phyloP scores from a whole-genome alignment of 2,113 vertebrate species.

The Hippoglossus stenolepis region DNA sequence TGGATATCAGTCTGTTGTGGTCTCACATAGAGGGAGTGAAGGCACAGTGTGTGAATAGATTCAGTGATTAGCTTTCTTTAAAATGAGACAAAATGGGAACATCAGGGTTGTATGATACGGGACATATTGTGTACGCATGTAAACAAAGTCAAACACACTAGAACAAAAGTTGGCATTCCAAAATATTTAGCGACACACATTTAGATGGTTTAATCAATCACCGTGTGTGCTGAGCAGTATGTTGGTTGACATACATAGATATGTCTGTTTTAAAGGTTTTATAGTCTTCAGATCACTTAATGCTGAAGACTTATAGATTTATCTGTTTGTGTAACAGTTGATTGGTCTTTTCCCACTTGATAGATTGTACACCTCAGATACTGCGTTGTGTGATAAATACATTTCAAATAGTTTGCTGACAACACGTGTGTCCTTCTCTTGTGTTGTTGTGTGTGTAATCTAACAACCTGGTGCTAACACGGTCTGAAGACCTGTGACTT shows the following conservation, averaged over 20 bases:
- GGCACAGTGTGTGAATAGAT: background rate
- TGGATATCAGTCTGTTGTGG: background rate
- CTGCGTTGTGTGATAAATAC: background rate
- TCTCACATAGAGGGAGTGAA: background rate
- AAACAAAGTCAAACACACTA: background rate
- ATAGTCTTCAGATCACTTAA: background rate
- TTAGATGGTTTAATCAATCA: background rate
- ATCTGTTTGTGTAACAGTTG: background rate
- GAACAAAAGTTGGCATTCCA: background rate
- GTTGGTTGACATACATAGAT: background rate
- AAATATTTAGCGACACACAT: background rate
- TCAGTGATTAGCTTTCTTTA: background rate
- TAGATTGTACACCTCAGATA: slow-evolving; percentile 1
- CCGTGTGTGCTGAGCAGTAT: background rate
- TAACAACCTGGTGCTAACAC: slow-evolving; percentile 12
- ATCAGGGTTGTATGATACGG: background rate
- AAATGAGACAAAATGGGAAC: background rate
- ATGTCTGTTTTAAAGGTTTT: background rate
- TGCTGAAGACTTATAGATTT: slow-evolving; percentile 1
- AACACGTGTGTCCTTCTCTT: background rate
- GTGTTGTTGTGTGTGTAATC: background rate
- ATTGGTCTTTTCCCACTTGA: background rate
- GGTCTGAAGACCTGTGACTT: slow-evolving; percentile 4
- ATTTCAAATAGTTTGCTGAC: background rate
- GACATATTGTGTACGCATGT: background rate